Conservation (phyloP, 2,113 vertebrate genomes). For the Pachypanchax playfairii region DNA sequence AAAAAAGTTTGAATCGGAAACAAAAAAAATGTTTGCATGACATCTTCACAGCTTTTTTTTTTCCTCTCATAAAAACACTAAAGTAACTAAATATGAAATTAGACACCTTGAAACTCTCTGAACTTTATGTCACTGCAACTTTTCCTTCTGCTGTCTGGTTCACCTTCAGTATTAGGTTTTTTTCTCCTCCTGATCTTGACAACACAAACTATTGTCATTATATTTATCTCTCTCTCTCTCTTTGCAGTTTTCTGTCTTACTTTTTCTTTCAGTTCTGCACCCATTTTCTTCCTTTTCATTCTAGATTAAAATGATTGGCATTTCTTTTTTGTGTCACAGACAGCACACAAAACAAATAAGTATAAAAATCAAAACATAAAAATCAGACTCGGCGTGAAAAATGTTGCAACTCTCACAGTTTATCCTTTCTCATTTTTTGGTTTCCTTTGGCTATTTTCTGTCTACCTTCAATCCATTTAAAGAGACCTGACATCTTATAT, state of each 20-base stretch:
- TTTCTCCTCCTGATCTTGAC: not conserved
- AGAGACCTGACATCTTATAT: slow-evolving; percentile 39
- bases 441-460: slow-evolving; percentile 28
- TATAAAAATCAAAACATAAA: not conserved
- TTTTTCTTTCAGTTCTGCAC: not conserved
- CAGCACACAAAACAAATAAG: no score
- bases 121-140: not conserved
- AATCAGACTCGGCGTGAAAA: slow-evolving; percentile 1
- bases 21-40: not conserved
- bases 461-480: slow-evolving; percentile 40
- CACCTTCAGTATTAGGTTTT: not conserved
- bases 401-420: slow-evolving; percentile 8
- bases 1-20: not conserved
- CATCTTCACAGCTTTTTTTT: no score
- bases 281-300: not conserved
- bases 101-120: not conserved
- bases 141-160: not conserved
- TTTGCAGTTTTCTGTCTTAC: not conserved
- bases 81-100: not conserved
- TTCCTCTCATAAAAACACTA: not conserved
- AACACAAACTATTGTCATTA: not conserved
- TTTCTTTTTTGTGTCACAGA: slow-evolving; percentile 1
- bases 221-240: not conserved
- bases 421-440: slow-evolving; percentile 16
- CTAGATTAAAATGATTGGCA: not conserved